Conservation (phyloP, 2,888 invertebrate species). For the Adineta ricciae region DNA sequence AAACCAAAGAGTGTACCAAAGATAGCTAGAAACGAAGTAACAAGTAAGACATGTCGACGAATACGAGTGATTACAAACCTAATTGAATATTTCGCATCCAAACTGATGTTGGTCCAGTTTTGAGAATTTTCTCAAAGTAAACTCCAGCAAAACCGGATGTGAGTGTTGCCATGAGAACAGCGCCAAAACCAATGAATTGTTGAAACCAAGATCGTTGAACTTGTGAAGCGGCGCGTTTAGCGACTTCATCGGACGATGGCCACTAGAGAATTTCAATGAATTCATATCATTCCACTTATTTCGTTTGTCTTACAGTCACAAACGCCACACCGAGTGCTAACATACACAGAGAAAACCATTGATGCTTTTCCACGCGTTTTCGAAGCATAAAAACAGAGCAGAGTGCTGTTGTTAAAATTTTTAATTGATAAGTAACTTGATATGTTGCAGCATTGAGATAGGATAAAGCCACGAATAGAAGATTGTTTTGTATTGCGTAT, state of each 20-base stretch:
- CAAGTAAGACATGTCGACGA: too few species aligned
- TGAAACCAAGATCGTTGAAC: not conserved
- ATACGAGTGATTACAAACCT: constrained; percentile 39
- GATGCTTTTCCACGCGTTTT: constrained; percentile 63
- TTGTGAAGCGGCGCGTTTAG: not conserved
- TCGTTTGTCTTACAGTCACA: constrained; percentile 37
- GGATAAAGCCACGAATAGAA: constrained; percentile 52
- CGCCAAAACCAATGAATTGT: constrained; percentile 48
- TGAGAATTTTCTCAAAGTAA: constrained; percentile 55
- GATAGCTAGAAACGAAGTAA: constrained; percentile 37
- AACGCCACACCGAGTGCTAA: constrained; percentile 67
- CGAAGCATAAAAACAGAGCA: constrained; percentile 80
- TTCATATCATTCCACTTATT: not conserved
- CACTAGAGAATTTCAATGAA: not conserved
- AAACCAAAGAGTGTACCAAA: constrained; percentile 51
- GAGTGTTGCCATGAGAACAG: constrained; percentile 52
- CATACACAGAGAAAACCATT: constrained; percentile 75
- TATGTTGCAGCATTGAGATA: constrained; percentile 54
- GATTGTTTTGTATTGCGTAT: constrained; percentile 54
- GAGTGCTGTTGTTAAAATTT: constrained; percentile 91
- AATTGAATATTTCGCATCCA: constrained; percentile 54
- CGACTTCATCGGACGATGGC: not conserved
- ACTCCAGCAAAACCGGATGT: constrained; percentile 55
- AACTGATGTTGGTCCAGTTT: constrained; percentile 49
- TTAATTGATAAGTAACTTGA: constrained; percentile 76